Evolutionary conservation across 2,113 vertebrate genomes (phyloP).

Genomic region (Emydura subglobosa): DNA sequence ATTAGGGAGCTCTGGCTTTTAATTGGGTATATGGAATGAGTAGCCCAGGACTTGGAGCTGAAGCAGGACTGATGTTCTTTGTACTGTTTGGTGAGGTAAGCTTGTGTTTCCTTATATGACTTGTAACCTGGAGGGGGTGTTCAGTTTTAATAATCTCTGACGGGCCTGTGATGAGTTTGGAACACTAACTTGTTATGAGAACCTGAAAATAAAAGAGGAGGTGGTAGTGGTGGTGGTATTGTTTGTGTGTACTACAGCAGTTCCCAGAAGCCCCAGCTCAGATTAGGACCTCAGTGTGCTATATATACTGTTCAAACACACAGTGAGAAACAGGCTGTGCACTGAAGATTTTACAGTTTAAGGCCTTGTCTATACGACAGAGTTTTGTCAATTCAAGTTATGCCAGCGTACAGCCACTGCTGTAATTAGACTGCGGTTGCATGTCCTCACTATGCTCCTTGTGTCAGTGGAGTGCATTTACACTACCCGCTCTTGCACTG

Average conservation of each 20-base stretch:
- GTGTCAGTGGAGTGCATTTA: too few relatives aligned
- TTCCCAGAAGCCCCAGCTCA: neutral
- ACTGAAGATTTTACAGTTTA: neutral
- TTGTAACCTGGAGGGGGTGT: constrained; percentile 5
- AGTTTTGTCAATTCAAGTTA: too few relatives aligned
- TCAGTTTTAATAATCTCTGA: neutral
- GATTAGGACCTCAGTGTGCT: neutral
- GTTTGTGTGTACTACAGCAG: neutral
- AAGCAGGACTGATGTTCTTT: neutral
- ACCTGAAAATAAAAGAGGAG: neutral
- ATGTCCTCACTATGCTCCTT: too few relatives aligned
- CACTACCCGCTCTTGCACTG: too few relatives aligned
- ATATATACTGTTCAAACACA: neutral
- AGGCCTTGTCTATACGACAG: too few relatives aligned
- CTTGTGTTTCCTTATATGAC: neutral
- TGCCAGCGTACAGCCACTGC: too few relatives aligned
- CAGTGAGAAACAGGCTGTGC: neutral
- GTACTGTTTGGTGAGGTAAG: neutral
- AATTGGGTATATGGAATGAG: constrained; percentile 12
- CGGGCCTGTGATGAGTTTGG: neutral
- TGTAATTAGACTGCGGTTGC: too few relatives aligned
- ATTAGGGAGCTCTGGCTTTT: constrained; percentile 14
- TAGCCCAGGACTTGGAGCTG: neutral
- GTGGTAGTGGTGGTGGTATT: neutral
- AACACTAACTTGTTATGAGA: constrained; percentile 19